Conservation (phyloP, 2,797 vertebrate genomes). For the Mallotus villosus region DNA sequence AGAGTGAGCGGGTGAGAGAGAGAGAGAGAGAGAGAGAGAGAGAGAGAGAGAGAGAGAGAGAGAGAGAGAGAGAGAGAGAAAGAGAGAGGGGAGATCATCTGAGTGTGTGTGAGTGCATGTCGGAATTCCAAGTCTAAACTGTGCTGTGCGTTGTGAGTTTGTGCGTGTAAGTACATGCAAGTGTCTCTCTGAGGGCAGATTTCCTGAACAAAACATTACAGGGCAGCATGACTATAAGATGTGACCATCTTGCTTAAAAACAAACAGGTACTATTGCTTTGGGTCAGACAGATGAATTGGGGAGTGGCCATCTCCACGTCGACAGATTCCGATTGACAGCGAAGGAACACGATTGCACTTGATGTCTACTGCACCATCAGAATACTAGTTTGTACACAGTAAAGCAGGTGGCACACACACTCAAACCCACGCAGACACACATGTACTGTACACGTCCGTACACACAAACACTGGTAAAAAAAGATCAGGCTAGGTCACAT, state of each 20-base stretch:
- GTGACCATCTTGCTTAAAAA: neutral
- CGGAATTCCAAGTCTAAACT: neutral
- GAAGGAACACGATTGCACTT: neutral
- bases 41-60: too few relatives aligned
- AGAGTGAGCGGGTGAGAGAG: too few relatives aligned
- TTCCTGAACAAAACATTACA: neutral
- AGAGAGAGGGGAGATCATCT: neutral
- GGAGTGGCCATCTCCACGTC: neutral
- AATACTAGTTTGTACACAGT: neutral
- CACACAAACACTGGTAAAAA: neutral
- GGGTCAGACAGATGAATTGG: neutral
- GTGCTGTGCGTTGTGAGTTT: neutral
- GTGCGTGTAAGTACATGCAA: neutral
- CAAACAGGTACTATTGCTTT: conserved; percentile 19
- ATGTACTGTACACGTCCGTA: neutral
- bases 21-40: too few relatives aligned
- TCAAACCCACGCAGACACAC: neutral
- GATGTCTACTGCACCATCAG: conserved; percentile 1
- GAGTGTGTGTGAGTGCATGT: neutral
- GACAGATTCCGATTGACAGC: neutral
- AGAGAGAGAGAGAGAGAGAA: too few relatives aligned
- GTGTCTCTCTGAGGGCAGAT: neutral
- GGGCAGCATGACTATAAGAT: neutral
- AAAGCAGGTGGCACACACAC: neutral
- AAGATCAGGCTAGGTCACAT: neutral